Conservation (phyloP, 1,140 invertebrate species). For the Lucilia cuprina region DNA sequence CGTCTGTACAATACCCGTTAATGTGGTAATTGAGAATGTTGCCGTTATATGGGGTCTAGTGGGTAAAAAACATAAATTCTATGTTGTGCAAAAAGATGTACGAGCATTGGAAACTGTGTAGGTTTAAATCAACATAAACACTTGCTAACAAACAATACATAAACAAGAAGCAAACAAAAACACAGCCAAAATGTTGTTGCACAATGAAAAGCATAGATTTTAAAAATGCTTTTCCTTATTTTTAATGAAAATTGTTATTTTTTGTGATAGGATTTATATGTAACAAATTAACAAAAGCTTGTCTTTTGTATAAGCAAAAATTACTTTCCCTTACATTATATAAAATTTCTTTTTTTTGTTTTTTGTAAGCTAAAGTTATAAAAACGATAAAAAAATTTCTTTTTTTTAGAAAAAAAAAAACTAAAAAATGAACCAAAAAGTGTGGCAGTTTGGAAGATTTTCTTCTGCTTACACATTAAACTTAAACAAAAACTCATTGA, state of each 20-base stretch:
- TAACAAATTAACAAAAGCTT: background rate
- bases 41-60: slow-evolving; percentile 92
- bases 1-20: slow-evolving; percentile 88
- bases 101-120: slow-evolving; percentile 61
- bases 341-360: background rate
- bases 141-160: background rate
- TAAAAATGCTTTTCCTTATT: background rate
- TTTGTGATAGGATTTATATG: slow-evolving; percentile 24
- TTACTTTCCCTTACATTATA: background rate
- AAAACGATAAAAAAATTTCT: background rate
- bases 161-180: background rate
- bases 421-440: slow-evolving; percentile 11
- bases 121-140: background rate
- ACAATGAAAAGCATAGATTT: background rate
- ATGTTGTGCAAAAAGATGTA: slow-evolving; percentile 92
- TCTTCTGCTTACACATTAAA: background rate
- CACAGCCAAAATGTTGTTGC: slow-evolving; percentile 17
- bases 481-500: slow-evolving; percentile 9
- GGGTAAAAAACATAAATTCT: slow-evolving; percentile 94
- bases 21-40: slow-evolving; percentile 91
- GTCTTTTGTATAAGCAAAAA: slow-evolving; percentile 5
- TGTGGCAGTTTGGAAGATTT: background rate
- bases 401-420: background rate
- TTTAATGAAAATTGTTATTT: slow-evolving; percentile 17
- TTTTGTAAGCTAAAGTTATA: background rate